Conservation (phyloP, 2,888 invertebrate genomes). For the Crossocerus cetratus region DNA sequence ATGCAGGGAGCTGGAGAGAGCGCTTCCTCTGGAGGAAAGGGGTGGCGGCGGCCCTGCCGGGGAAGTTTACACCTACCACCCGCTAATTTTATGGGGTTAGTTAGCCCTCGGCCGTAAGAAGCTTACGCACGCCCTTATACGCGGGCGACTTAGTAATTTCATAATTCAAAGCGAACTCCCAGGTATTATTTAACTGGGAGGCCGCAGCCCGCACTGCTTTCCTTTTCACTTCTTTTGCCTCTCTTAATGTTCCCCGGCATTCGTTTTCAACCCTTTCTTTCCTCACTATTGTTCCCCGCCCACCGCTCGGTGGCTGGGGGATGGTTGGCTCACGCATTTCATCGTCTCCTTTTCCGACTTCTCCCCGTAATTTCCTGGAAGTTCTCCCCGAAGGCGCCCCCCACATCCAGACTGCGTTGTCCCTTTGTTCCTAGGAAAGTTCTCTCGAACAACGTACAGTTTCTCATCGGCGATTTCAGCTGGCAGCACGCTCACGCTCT, state of each 20-base stretch:
- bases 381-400: conserved; percentile 20
- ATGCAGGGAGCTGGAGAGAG: conserved; percentile 6
- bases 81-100: conserved; percentile 69
- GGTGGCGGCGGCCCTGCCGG: conserved; percentile 19
- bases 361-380: not conserved
- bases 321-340: not conserved
- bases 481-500: not conserved
- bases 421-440: conserved; percentile 1
- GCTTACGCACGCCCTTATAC: conserved; percentile 58
- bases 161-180: conserved; percentile 60
- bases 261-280: not conserved
- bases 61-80: conserved; percentile 60
- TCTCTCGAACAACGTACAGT: not conserved
- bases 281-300: not conserved
- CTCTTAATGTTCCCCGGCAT: not conserved
- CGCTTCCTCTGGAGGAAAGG: not conserved
- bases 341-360: conserved; percentile 5
- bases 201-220: not conserved
- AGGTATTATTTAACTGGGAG: conserved; percentile 13
- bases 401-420: not conserved
- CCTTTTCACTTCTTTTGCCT: not conserved
- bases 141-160: conserved; percentile 58
- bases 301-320: too few relatives aligned
- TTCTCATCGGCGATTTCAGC: not conserved
- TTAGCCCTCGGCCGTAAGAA: conserved; percentile 63